Base-by-base conservation (phyloP, 2,113 vertebrate genomes). In the Tragulus kanchil region DNA sequence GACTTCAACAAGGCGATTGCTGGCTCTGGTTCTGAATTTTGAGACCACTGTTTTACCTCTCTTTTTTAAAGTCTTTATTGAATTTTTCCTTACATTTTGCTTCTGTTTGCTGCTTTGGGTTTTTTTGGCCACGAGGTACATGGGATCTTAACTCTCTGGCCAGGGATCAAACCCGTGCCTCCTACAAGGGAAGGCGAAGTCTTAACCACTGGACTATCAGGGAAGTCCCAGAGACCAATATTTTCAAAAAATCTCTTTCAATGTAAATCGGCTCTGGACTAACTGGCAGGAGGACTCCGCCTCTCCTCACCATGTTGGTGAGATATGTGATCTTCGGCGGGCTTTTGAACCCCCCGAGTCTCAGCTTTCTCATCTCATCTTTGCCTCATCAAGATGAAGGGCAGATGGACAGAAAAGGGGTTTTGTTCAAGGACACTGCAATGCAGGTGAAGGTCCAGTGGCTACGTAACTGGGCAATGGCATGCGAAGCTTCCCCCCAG, bases 21-120 rank as follows among this genome's bases (percentile, higher is more conserved):
- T 73, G 48, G 26, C 36, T 58, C 48, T 87, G 89, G 82, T 71
- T 87, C 94, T 91, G 45, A 92, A 91, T 71, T 81, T 69, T 5
- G 52, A 75, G n/a, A 71, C 25, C 82, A 54, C 45, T 62, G 26
- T 85, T 75, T 94, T 56, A 36, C n/a, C 36, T 36, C 36, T 36
- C 36, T 36, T 36, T 36, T 36, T 36, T 36, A 36, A 36, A 36
- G 36, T 36, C 36, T 69, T 71, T 59, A 61, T 61, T 61, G 23
- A 45, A 45, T 25, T 45, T 45, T 73, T 73, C 42, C 42, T 45
- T 45, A 45, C 45, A 36, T 73, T 45, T 45, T 25, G 0, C 0
- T 52, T 13, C 1, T 25, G 42, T 45, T 73, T 73, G 36, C 21
- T 45, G 69, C 36, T 13, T 11, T 73, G 69, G 69, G 42, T 45